Percentiles rank a stretch among this genome's conserved stretches.
Conservation (phyloP, 2,797 vertebrate genomes). For the Cryptoblepharus egeriae region DNA sequence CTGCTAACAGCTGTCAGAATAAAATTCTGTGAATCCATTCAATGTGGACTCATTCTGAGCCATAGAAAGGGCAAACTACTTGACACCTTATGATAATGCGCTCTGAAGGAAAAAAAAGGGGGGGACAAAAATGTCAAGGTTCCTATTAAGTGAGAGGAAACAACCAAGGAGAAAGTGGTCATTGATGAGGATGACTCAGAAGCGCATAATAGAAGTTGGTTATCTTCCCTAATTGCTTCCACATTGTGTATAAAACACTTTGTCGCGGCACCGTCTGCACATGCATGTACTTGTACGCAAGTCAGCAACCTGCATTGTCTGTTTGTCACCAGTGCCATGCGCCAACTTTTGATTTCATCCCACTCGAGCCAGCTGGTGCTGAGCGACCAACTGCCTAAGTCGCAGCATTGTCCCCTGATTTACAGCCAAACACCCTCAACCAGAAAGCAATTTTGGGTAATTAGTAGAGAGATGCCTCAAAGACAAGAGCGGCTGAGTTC, state of each 20-base stretch:
- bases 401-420: slow-evolving; percentile 15
- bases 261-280: background rate
- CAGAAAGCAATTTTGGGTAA: slow-evolving; percentile 62
- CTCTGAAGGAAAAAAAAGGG: slow-evolving; percentile 19
- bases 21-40: slow-evolving; percentile 10
- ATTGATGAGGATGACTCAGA: background rate
- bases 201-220: background rate
- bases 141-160: background rate
- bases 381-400: slow-evolving; percentile 25
- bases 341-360: background rate
- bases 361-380: slow-evolving; percentile 1
- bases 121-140: background rate
- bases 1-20: background rate
- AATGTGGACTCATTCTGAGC: background rate
- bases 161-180: background rate
- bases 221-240: background rate
- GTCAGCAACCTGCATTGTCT: no score
- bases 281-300: background rate
- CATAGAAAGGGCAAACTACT: slow-evolving; percentile 24
- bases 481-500: slow-evolving; percentile 54
- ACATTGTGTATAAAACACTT: background rate
- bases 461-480: slow-evolving; percentile 56
- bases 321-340: background rate
- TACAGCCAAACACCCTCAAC: slow-evolving; percentile 43
- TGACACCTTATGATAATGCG: background rate